Base-by-base conservation (phyloP, 2,797 vertebrate genomes). In the Oreochromis grahami region DNA sequence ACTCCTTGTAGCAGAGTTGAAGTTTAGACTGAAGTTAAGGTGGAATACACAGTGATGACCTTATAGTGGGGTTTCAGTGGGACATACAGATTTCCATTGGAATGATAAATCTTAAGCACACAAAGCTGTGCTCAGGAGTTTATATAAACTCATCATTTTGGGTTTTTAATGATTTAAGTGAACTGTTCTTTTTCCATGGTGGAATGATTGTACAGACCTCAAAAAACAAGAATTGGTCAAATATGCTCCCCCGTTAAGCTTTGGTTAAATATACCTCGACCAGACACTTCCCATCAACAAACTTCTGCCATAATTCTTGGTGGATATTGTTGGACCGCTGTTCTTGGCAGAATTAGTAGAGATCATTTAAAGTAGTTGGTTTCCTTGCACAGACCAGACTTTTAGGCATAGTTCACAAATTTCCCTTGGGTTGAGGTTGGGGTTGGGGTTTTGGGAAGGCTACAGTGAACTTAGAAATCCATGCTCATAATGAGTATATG, bases 21-120 rank as follows among this genome's bases (percentile, higher is more conserved):
- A 70, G 81, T 85, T 90, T 26, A 84, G 68, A 60, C 38, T 68
- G 68, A 55, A 88, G 48, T 79, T 63, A 51, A 15, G 17, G 48
- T 41, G 38, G 60, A 82, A 78, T 76, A 32, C 45, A 81, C 60
- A 83, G 79, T 89, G 43, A 58, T 14, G 1, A 78, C 60, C 15
- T 85, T 76, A 72, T 43, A 24, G 3, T 5, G 5, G 74, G 84
- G 76, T 80, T 80, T 60, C 85, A 85, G 74, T 78, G 85, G 81
- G 82, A 85, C 79, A 77, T 21, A 36, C 51, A 80, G 72, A 84
- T 77, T 83, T 89, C 24, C 24, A 36, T 26, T 43, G 41, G 29
- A 87, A 80, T 45, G 26, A 82, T 2, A 1, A 87, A 79, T 74
- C 51, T 51, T 58, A 68, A 7, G 24, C 11, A 2, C 36, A 19